Evolutionary conservation across 2,797 vertebrate genomes (phyloP), one percentile per base, ranked within the genome.

Genomic region (Hafferia zeledoni): DNA sequence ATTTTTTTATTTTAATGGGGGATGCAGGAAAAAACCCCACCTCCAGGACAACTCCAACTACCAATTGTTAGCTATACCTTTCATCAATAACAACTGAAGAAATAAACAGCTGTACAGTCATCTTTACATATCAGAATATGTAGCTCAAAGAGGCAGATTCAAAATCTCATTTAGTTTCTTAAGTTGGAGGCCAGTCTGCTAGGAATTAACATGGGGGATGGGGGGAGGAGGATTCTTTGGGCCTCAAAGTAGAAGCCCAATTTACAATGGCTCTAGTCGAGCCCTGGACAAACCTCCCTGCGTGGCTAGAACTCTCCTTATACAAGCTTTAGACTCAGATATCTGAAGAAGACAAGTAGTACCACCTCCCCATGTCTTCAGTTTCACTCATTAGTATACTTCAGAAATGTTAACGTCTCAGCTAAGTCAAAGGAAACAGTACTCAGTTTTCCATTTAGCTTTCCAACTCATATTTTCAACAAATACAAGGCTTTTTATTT

Each of bases 401-500:
- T 64, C 67, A 78, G 83, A 86, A 87, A 39, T 9, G 6, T 53
- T 68, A 56, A 87, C 64, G 87, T 84, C 55, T 60, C 74, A 71
- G 31, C 49, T 75, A 69, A 65, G 20, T 89, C 31, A 71, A 87
- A 78, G 37, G 35, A 80, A 81, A 50, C 12, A 27, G 44, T 11
- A 18, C 15, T 68, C 25, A 33, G 18, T 53, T 82, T 87, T 50
- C 59, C 50, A 68, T 28, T 55, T 57, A 53, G 19, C 57, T 53
- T 85, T 53, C 46, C 59, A 76, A 52, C 4, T 14, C 6, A 23
- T 47, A 11, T 43, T 68, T 63, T 49, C 43, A 72, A 55, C 31
- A 67, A 88, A 74, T 11, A 9, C 6, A 52, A 47, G 30, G 5
- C 3, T 19, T 63, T 55, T 56, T 46, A 52, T 77, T 90, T 46